Conservation (phyloP, 2,888 invertebrate species). For the Saturnia japonica region DNA sequence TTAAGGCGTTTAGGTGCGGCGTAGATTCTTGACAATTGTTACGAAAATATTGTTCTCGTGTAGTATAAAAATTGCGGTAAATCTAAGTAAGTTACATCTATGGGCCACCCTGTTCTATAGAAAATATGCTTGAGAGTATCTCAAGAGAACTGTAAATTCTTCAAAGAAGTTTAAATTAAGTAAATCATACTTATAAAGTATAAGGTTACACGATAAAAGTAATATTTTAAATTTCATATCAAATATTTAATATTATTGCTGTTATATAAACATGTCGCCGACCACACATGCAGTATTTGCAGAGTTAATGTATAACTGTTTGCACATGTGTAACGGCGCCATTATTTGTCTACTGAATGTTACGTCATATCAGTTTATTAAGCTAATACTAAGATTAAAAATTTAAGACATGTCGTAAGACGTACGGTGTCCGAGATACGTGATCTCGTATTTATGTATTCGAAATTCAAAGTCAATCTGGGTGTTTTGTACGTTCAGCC, state of each 20-base stretch:
- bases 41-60: too few species aligned
- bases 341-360: neutral
- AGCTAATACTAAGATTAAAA: neutral
- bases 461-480: too few species aligned
- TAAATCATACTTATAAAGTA: neutral
- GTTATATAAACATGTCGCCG: neutral
- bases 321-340: conserved; percentile 14
- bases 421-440: neutral
- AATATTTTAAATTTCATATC: conserved; percentile 5
- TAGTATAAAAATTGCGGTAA: too few species aligned
- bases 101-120: too few species aligned
- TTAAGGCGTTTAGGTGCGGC: too few species aligned
- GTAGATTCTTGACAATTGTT: too few species aligned
- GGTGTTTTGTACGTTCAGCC: neutral
- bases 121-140: too few species aligned
- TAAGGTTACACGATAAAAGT: neutral
- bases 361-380: neutral
- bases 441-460: too few species aligned
- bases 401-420: neutral
- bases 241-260: conserved; percentile 11
- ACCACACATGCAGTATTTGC: conserved; percentile 22
- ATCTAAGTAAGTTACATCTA: too few species aligned
- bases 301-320: conserved; percentile 21
- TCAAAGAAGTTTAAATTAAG: neutral
- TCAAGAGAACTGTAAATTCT: too few species aligned